Evolutionary conservation across 1,140 invertebrate genomes (phyloP).

Genomic region (Hesperophylax magnus): DNA sequence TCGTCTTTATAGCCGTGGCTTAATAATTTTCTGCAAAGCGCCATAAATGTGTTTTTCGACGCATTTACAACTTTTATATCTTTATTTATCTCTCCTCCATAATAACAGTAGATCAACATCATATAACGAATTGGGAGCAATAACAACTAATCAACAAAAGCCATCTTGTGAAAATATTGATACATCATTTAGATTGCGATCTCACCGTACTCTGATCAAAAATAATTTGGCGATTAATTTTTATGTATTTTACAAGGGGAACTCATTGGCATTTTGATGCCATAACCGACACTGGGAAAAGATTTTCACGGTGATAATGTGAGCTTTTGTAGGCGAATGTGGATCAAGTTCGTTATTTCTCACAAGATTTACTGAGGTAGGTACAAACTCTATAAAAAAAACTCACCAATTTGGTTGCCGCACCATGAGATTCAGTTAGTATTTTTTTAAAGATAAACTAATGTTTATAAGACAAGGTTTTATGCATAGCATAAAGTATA

Average conservation of each 20-base stretch:
- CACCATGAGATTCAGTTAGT: no score
- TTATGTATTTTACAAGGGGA: conserved; percentile 12
- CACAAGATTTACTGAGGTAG: no score
- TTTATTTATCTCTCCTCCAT: conserved; percentile 29
- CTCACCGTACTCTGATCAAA: background rate
- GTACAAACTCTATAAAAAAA: no score
- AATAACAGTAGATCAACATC: background rate
- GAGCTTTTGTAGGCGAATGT: background rate
- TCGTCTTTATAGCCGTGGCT: no score
- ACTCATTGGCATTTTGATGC: background rate
- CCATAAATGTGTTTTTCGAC: background rate
- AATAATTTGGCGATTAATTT: conserved; percentile 34
- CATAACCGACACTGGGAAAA: conserved; percentile 22
- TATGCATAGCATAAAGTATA: no score
- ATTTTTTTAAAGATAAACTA: no score
- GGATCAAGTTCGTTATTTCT: conserved; percentile 3
- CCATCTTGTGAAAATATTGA: conserved; percentile 45
- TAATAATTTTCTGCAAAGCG: background rate
- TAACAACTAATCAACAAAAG: conserved; percentile 47
- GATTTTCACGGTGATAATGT: conserved; percentile 4
- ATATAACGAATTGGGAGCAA: conserved; percentile 21
- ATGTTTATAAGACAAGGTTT: no score
- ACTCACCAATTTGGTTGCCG: no score
- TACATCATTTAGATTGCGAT: conserved; percentile 49
- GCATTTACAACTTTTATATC: conserved; percentile 21